These are phyloP conservation scores for Petrolisthes manimaculis DNA, from an alignment of 2,888 invertebrate genomes.

Conservation along the genomic window DNA sequence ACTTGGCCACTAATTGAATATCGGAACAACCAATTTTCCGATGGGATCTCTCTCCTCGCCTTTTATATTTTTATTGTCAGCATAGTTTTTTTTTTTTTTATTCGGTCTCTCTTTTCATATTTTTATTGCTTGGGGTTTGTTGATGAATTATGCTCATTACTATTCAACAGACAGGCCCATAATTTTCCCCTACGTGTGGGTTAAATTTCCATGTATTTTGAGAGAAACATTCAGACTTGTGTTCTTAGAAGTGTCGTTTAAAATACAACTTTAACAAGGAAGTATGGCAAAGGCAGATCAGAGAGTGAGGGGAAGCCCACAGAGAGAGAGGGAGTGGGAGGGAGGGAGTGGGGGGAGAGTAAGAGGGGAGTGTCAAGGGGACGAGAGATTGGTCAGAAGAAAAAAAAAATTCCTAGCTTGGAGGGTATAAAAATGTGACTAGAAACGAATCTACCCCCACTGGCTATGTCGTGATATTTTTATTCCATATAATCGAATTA, in stretches of 20 bases:
- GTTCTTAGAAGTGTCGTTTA: too few species aligned
- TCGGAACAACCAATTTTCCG: slow-evolving; percentile 54
- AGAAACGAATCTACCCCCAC: slow-evolving; percentile 1
- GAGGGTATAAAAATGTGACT: background rate
- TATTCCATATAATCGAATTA: slow-evolving; percentile 30
- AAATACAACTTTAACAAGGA: too few species aligned
- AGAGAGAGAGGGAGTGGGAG: slow-evolving; percentile 13
- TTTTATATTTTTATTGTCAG: background rate
- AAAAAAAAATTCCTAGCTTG: background rate
- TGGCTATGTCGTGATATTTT: slow-evolving; percentile 34
- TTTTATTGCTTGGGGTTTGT: background rate
- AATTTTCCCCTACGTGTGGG: too few species aligned
- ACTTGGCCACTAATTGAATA: slow-evolving; percentile 53
- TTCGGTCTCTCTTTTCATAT: background rate
- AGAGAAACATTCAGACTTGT: too few species aligned
- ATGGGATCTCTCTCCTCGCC: background rate
- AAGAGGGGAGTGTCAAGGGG: slow-evolving; percentile 9
- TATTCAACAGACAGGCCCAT: too few species aligned
- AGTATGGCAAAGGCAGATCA: too few species aligned
- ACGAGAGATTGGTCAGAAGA: slow-evolving; percentile 5
- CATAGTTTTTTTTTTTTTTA: slow-evolving; percentile 5
- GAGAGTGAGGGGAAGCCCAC: background rate
- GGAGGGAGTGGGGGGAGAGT: slow-evolving; percentile 11
- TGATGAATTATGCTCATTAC: too few species aligned
- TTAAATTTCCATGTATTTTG: too few species aligned